Base-by-base conservation (phyloP, 2,797 vertebrate genomes). In the Semotilus atromaculatus region DNA sequence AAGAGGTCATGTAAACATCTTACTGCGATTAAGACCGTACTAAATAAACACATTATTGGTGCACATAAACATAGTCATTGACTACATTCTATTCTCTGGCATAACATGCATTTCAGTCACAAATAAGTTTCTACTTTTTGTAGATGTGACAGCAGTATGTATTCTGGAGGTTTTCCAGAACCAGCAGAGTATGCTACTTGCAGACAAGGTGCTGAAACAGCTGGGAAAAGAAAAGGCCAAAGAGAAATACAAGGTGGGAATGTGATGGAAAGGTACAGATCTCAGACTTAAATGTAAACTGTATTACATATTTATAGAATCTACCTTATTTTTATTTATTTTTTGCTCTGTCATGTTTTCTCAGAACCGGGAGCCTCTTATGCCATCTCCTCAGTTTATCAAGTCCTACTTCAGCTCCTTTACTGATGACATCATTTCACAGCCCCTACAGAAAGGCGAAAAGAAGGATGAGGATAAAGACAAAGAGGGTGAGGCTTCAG, bases 321-420 rank as follows among this genome's bases (percentile, higher is more conserved):
- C 31, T 31, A n/a, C 4, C 14, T 55, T 38, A 5, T 45, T 19
- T 6, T 4, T 45, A 45, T 48, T 16, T 16, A 48, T 48, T 48
- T 45, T 34, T 45, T 81, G 92, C 45, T 83, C 62, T 82, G 55
- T 90, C 38, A 6, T 74, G 40, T 26, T 34, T 38, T 26, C 94
- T 81, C 91, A 99, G 98, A 99, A 98, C 92, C 97, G 98, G 53
- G 98, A 99, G 90, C 98, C 98, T 45, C 94, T 99, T 94, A 99
- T 99, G 98, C 98, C 98, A 75, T 99, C 98, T 2, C 98, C 98
- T 87, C 98, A 99, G 94, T 99, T 99, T 92, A 99, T 99, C 92
- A 99, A 99, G 91, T 98, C 98, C 79, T 99, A 99, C 94, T 99
- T 99, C 89, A 98, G 97, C 94, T 99, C 98, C 36, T 99, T 99